Conservation (phyloP, 2,888 invertebrate species). For the Beris chalybata region DNA sequence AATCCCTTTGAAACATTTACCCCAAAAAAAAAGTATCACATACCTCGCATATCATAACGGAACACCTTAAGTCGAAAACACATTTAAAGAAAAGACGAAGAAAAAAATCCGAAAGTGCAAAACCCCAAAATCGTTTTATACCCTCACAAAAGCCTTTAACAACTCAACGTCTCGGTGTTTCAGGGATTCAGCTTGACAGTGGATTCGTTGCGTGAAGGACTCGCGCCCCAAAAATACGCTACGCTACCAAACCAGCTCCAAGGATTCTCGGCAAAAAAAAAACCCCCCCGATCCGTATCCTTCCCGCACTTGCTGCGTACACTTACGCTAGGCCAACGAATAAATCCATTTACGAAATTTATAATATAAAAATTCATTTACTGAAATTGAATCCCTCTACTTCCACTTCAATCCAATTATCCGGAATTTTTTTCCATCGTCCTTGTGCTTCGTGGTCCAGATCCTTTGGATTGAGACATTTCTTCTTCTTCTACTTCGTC, state of each 20-base stretch:
- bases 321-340: neutral
- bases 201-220: too few relatives aligned
- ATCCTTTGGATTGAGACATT: conserved; percentile 23
- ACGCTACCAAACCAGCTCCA: too few relatives aligned
- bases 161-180: neutral
- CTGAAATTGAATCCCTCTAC: conserved; percentile 34
- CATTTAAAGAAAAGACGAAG: too few relatives aligned
- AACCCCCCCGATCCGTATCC: neutral
- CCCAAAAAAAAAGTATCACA: too few relatives aligned
- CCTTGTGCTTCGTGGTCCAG: neutral
- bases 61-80: too few relatives aligned
- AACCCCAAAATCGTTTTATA: conserved; percentile 15
- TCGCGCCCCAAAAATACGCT: too few relatives aligned
- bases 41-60: too few relatives aligned
- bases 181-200: too few relatives aligned
- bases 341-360: conserved; percentile 34
- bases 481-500: neutral
- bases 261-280: too few relatives aligned
- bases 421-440: neutral
- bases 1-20: too few relatives aligned
- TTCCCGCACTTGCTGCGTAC: neutral
- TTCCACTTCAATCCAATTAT: conserved; percentile 33
- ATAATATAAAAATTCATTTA: conserved; percentile 36
- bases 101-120: neutral
- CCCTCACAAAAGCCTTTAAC: neutral